Conservation (phyloP, 2,888 invertebrate genomes). For the Cryptocephalus moraei region DNA sequence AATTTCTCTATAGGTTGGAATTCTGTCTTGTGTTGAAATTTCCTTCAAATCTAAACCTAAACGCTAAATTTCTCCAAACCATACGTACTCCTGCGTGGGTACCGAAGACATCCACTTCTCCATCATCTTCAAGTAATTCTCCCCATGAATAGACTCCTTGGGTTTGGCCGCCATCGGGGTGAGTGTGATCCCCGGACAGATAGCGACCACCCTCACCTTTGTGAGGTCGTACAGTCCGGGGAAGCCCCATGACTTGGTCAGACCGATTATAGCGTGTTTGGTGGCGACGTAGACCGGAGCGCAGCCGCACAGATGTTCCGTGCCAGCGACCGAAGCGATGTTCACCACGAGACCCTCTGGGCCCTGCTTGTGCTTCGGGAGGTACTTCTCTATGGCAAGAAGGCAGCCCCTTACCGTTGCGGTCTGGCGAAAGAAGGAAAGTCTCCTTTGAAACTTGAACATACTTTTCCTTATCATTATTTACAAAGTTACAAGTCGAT, state of each 20-base stretch:
- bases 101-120: neutral
- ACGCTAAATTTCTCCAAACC: too few species aligned
- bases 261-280: constrained; percentile 7
- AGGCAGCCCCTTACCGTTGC: constrained; percentile 15
- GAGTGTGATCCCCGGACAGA: constrained; percentile 44
- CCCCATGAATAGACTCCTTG: constrained; percentile 7
- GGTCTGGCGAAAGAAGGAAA: constrained; percentile 7
- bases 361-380: constrained; percentile 16
- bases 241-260: constrained; percentile 9
- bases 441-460: too few species aligned
- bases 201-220: constrained; percentile 41
- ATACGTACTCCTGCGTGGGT: constrained; percentile 9
- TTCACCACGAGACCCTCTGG: constrained; percentile 16
- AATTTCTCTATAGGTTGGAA: too few species aligned
- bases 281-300: constrained; percentile 9
- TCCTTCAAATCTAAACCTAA: too few species aligned
- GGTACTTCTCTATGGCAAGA: constrained; percentile 15
- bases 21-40: too few species aligned
- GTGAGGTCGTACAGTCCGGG: constrained; percentile 28
- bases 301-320: neutral
- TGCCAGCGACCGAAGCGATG: constrained; percentile 14
- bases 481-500: too few species aligned
- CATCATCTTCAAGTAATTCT: constrained; percentile 6
- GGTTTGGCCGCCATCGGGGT: constrained; percentile 28
- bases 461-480: too few species aligned